These are phyloP conservation scores for Drosophila guanche DNA, from an alignment of 1,140 invertebrate genomes.

Conservation along the genomic window DNA sequence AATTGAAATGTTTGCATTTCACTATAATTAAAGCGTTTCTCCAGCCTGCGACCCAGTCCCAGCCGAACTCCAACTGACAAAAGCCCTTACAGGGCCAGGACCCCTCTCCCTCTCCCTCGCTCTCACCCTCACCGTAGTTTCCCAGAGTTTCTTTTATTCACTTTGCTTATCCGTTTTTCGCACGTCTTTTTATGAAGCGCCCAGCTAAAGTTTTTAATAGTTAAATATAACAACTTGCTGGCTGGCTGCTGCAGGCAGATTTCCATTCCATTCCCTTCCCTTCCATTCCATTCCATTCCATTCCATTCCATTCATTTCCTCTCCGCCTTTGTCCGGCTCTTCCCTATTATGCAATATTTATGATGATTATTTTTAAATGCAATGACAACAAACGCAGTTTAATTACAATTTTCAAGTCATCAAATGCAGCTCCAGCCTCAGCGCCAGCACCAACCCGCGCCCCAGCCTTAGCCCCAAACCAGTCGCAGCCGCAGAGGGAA, in stretches of 20 bases:
- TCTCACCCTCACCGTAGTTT: slow-evolving; percentile 25
- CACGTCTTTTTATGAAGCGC: slow-evolving; percentile 72
- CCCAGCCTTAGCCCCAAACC: background rate
- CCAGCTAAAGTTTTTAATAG: slow-evolving; percentile 69
- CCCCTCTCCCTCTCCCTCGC: slow-evolving; percentile 8
- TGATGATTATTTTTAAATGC: slow-evolving; percentile 79
- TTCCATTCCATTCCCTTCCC: slow-evolving; percentile 53
- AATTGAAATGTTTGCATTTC: slow-evolving; percentile 79
- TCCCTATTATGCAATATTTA: slow-evolving; percentile 70
- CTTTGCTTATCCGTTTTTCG: slow-evolving; percentile 54
- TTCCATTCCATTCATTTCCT: slow-evolving; percentile 74
- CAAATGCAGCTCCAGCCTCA: slow-evolving; percentile 65
- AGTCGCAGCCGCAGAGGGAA: background rate
- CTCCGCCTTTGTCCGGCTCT: slow-evolving; percentile 40
- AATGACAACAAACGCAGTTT: slow-evolving; percentile 82
- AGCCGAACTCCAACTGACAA: slow-evolving; percentile 10
- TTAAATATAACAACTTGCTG: slow-evolving; percentile 59
- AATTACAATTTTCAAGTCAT: slow-evolving; percentile 82
- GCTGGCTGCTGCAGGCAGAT: slow-evolving; percentile 14
- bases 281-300: slow-evolving; percentile 40
- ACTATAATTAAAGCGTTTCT: slow-evolving; percentile 77
- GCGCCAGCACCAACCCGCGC: background rate
- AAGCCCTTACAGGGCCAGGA: slow-evolving; percentile 58
- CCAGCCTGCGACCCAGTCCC: slow-evolving; percentile 12
- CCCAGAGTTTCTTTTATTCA: slow-evolving; percentile 59